Evolutionary conservation across 2,888 invertebrate genomes (phyloP), one percentile per base, ranked within the genome.

Genomic region (Lycocerus yunnanus): DNA sequence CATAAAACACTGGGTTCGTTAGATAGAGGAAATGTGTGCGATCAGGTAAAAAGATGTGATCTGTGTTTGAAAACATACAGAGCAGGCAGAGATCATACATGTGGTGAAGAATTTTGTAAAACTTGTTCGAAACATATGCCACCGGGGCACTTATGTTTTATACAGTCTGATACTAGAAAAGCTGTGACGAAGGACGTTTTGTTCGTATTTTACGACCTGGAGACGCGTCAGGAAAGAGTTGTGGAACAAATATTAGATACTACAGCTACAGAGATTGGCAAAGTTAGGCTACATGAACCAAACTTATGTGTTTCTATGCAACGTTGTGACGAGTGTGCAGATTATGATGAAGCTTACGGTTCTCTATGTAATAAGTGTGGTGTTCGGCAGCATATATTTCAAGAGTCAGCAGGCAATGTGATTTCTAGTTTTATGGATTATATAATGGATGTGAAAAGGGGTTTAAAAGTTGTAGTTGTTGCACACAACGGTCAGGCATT

Each of bases 141-240:
- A 14, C 61, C n/a, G 15, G 61, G 15, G 3, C 61, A 61, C 15
- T 10, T 61, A 15, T 61, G 61, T 11, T 61, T 14, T 61, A 61
- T 61, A 10, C 61, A 61, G 15, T 15, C 15, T 1, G 67, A 70
- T 13, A 43, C n/a, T 15, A 6, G 18, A n/a, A 73, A 21, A 16
- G 67, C 70, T 15, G 66, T 43, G n/a, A 15, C 43, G 3, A 43
- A 71, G 16, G 59, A 67, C 13, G 15, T 71, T 20, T 67, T 75
- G 16, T 77, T 77, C 65, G 68, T 78, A 18, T 77, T 78, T 66
- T 78, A 69, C 59, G 74, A 78, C 27, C 73, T 79, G 3, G 78
- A 79, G 9, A 61, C 61, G 4, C 58, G 58, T 3, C 58, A 58
- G 14, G 58, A 58, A 58, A n/a, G n/a, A n/a, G n/a, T n/a, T n/a